These are phyloP conservation scores for Hirtodrosophila duncani DNA, from an alignment of 2,888 invertebrate species.

Conservation along the genomic window DNA sequence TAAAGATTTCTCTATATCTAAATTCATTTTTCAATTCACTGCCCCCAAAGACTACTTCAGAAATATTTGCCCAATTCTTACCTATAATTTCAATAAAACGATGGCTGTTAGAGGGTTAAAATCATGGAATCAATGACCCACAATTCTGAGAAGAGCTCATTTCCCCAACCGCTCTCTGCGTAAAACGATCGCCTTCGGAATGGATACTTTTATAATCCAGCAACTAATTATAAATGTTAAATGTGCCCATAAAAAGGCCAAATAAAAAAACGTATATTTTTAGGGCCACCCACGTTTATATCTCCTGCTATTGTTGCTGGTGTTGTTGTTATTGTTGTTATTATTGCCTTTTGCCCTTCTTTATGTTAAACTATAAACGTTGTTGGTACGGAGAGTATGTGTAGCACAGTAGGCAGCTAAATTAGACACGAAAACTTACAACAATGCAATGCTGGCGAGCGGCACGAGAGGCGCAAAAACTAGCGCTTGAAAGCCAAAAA, in stretches of 20 bases:
- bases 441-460: too few relatives aligned
- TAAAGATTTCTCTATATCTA: too few relatives aligned
- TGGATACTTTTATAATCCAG: constrained; percentile 30
- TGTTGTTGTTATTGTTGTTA: not conserved
- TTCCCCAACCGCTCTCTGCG: constrained; percentile 12
- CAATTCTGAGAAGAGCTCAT: constrained; percentile 32
- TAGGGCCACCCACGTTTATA: constrained; percentile 46
- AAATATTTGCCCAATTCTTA: too few relatives aligned
- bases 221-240: constrained; percentile 39
- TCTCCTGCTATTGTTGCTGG: not conserved
- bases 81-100: too few relatives aligned
- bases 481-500: constrained; percentile 1
- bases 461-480: constrained; percentile 1
- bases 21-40: too few relatives aligned
- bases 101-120: too few relatives aligned
- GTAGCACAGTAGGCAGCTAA: constrained; percentile 47
- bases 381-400: constrained; percentile 11
- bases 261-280: too few relatives aligned
- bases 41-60: too few relatives aligned
- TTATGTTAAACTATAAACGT: constrained; percentile 20
- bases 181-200: constrained; percentile 48
- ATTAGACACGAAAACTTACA: constrained; percentile 25
- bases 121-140: too few relatives aligned
- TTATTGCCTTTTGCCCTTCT: constrained; percentile 2
- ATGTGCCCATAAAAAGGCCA: constrained; percentile 12